Evolutionary conservation across 1,140 invertebrate species (phyloP).

Genomic region (Drosophila melanica): DNA sequence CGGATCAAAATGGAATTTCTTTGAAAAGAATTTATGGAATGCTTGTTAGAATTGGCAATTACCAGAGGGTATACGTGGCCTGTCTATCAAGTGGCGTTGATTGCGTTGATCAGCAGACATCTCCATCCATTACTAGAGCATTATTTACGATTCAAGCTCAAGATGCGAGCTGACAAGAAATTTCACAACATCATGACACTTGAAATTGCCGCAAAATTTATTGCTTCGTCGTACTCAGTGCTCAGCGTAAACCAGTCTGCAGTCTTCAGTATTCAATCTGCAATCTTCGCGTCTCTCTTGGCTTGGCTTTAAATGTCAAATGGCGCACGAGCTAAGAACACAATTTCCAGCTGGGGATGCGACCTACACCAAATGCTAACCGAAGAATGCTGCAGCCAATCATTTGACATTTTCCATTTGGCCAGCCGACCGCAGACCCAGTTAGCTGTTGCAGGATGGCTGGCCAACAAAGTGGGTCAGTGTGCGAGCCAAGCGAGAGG

Average conservation of each 20-base stretch:
- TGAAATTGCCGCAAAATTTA: conserved; percentile 71
- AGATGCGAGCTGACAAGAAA: conserved; percentile 72
- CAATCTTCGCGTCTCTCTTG: conserved; percentile 13
- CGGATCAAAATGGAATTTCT: conserved; percentile 26
- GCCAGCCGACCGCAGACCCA: conserved; percentile 17
- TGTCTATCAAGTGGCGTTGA: conserved; percentile 67
- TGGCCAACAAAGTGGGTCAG: conserved; percentile 51
- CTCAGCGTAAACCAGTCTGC: conserved; percentile 52
- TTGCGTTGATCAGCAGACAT: conserved; percentile 41
- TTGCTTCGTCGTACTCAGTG: conserved; percentile 46
- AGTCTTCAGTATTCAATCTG: conserved; percentile 12
- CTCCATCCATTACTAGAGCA: conserved; percentile 63
- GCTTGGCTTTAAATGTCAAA: conserved; percentile 66
- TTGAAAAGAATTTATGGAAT: conserved; percentile 22
- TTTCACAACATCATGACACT: conserved; percentile 68
- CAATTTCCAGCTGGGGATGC: conserved; percentile 31
- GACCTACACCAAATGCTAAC: conserved; percentile 57
- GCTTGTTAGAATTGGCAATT: conserved; percentile 48
- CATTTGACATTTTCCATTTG: conserved; percentile 67
- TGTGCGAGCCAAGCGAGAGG: conserved; percentile 38
- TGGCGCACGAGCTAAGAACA: conserved; percentile 68
- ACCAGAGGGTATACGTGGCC: conserved; percentile 55
- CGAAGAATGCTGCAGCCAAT: conserved; percentile 59
- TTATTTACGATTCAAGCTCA: conserved; percentile 81
- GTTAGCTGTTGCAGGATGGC: conserved; percentile 16